Evolutionary conservation across 2,113 vertebrate genomes (phyloP).

Genomic region (Podarcis muralis): DNA sequence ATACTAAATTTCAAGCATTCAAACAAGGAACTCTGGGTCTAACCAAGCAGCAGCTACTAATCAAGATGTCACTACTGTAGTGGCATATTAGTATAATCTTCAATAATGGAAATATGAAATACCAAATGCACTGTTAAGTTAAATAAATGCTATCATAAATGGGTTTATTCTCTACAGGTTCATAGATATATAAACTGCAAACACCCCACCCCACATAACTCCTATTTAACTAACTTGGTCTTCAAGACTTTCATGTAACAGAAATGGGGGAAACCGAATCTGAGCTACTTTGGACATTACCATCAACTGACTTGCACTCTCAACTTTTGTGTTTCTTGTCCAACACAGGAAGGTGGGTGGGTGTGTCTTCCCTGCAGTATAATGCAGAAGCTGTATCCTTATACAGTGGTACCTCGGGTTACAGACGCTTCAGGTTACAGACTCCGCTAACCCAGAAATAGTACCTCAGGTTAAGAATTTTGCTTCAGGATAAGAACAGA

Average conservation of each 20-base stretch:
- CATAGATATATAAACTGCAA: not conserved
- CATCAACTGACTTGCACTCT: not conserved
- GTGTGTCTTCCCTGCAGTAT: not conserved
- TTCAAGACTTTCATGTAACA: not conserved
- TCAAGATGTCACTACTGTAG: not conserved
- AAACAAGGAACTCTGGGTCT: not conserved
- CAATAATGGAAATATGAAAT: not conserved
- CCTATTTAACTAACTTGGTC: not conserved
- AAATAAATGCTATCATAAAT: too few relatives aligned
- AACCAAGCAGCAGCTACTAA: not conserved
- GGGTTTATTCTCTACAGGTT: not conserved
- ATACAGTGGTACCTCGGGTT: too few relatives aligned
- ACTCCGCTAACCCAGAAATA: too few relatives aligned
- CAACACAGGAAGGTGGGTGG: not conserved
- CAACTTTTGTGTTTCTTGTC: not conserved
- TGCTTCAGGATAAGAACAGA: too few relatives aligned
- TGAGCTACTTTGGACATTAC: not conserved
- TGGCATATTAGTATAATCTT: not conserved
- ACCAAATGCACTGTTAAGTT: too few relatives aligned
- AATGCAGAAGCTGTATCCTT: not conserved
- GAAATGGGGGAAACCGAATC: not conserved
- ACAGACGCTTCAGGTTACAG: too few relatives aligned
- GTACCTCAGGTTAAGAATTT: too few relatives aligned
- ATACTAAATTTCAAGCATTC: not conserved
- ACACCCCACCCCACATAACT: not conserved